Conservation (phyloP, 2,888 invertebrate genomes). For the Altica lythri region DNA sequence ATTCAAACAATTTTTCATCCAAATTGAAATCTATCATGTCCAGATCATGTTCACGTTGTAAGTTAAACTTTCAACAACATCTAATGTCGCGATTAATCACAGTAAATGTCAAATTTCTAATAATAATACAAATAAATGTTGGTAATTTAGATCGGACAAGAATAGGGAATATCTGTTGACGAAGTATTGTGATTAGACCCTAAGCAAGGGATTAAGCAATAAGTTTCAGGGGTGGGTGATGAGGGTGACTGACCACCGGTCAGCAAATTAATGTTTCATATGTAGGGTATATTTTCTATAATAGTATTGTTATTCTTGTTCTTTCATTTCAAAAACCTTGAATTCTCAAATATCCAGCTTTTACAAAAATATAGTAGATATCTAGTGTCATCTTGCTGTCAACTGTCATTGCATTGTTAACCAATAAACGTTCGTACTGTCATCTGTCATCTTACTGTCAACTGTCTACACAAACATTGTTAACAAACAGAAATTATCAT, state of each 20-base stretch:
- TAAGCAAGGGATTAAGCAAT: conserved; percentile 55
- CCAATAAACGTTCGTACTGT: too few relatives aligned
- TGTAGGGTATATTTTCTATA: too few relatives aligned
- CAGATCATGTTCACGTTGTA: conserved; percentile 28
- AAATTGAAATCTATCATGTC: conserved; percentile 29
- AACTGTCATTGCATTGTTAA: too few relatives aligned
- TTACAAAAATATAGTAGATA: too few relatives aligned
- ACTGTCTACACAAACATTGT: too few relatives aligned
- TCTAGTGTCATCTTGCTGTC: too few relatives aligned
- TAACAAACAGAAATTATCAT: too few relatives aligned
- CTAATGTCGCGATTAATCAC: conserved; percentile 42
- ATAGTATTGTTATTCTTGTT: too few relatives aligned
- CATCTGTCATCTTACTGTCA: too few relatives aligned
- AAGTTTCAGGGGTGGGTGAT: conserved; percentile 50
- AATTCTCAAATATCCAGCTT: too few relatives aligned
- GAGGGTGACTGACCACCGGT: conserved; percentile 53
- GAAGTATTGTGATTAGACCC: conserved; percentile 45
- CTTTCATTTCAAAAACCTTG: too few relatives aligned
- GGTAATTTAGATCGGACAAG: conserved; percentile 35
- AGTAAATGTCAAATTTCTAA: conserved; percentile 45
- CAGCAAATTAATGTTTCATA: conserved; percentile 36
- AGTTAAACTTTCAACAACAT: conserved; percentile 29
- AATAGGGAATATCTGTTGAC: conserved; percentile 50
- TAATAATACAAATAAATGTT: conserved; percentile 44
- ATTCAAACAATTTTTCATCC: conserved; percentile 28